Base-by-base conservation (phyloP, 2,113 vertebrate species). In the Neogale vison region DNA sequence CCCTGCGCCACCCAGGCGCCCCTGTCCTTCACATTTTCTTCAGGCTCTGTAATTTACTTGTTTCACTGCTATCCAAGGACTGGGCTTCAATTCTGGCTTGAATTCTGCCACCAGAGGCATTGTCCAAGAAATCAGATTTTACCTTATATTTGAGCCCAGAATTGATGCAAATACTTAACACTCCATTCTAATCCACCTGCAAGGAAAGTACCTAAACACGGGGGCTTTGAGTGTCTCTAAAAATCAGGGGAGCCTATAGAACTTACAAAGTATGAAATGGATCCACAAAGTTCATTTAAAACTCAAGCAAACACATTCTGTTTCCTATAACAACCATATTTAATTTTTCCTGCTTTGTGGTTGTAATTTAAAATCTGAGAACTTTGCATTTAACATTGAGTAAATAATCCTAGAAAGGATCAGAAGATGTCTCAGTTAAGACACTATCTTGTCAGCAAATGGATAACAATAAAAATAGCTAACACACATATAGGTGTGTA, bases 311-410 rank as follows among this genome's bases (percentile, higher is more conserved):
- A 61, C 23, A 9, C 21, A 26, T 84, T 95, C 57, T 95, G 26
- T 87, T 87, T 97, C 18, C 14, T 82, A 4, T 71, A 77, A 59
- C 31, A 95, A 67, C 69, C 9, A 63, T 24, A 74, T 4, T 83
- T 3, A 21, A 1, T 88, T 97, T 69, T 88, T n/a, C 55, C 29
- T 93, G 15, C 42, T 91, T 87, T 82, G 20, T 42, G 6, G 24
- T 26, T 88, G 42, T 90, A 94, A 57, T 18, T 85, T 94, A 90
- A 96, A 95, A 61, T 87, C 34, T 88, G 71, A 90, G 47, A 65
- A 63, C 34, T 90, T 84, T 63, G 57, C 86, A 36, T 88, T 92
- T 90, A 80, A 82, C 5, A 45, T 59, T 67, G 50, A 82, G 55
- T 77, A 55, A 71, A 47, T 92, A 67, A 77, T 74, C 59, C 47